A percentile compares a stretch with the other conserved stretches of the same genome.
phyloP scores from a whole-genome alignment of 2,113 vertebrate genomes.

The Theristicus caerulescens region DNA sequence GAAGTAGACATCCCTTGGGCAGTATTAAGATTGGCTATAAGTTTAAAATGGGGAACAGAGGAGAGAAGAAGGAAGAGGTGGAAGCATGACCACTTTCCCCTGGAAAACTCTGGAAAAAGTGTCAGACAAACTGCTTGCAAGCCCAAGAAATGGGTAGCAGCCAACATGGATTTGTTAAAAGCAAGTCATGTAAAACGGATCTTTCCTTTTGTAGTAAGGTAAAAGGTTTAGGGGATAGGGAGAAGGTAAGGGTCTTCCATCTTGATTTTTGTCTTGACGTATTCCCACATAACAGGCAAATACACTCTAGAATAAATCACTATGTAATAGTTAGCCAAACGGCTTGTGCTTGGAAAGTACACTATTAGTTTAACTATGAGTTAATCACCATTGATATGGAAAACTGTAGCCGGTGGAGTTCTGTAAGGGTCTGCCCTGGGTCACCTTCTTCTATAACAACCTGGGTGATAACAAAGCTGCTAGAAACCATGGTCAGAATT shows the following conservation, averaged over 20 bases:
- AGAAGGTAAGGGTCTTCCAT: neutral
- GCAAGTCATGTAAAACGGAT: rapidly evolving
- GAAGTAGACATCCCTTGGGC: neutral
- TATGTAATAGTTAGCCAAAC: neutral
- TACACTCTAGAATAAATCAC: neutral
- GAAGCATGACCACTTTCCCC: neutral
- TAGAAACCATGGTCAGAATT: neutral
- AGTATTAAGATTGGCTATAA: neutral
- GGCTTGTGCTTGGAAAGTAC: neutral
- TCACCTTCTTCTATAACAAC: neutral
- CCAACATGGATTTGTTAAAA: neutral
- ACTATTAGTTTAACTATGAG: neutral
- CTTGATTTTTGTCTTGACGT: neutral
- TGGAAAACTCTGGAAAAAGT: neutral
- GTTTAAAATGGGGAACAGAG: neutral
- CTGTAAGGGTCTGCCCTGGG: neutral
- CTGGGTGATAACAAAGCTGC: neutral
- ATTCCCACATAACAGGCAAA: neutral
- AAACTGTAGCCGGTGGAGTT: neutral
- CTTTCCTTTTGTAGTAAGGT: neutral
- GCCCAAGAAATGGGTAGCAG: neutral
- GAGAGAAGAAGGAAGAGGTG: neutral
- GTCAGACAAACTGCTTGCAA: neutral
- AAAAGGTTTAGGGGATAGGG: neutral
- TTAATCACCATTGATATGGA: neutral